Conservation (phyloP, 2,888 invertebrate species). For the Ecdyonurus torrentis region DNA sequence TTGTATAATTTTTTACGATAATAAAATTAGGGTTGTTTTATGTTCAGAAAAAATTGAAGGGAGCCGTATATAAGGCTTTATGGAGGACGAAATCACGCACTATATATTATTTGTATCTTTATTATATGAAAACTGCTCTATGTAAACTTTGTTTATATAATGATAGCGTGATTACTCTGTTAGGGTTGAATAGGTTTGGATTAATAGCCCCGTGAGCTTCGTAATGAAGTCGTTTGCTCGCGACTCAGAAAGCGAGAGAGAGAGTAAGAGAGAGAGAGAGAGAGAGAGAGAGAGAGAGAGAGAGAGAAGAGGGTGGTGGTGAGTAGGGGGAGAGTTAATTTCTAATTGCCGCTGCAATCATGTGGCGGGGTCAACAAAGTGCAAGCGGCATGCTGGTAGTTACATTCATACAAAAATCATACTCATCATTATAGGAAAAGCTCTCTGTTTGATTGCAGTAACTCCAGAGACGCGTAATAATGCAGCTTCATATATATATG, state of each 20-base stretch:
- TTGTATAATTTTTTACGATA: too few species aligned
- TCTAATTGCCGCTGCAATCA: not conserved
- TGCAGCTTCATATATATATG: too few species aligned
- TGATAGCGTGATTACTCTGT: not conserved
- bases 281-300: too few species aligned
- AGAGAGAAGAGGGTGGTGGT: too few species aligned
- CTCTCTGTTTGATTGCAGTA: not conserved
- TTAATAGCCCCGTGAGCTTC: not conserved
- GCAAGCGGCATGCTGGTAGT: not conserved
- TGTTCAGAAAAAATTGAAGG: too few species aligned
- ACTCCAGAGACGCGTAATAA: not conserved
- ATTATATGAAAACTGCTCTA: too few species aligned
- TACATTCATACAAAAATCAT: not conserved
- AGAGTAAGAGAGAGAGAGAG: too few species aligned
- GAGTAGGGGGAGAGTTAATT: not conserved
- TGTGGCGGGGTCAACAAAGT: not conserved
- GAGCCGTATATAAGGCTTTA: too few species aligned
- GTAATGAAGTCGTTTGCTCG: constrained; percentile 2
- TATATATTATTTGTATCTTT: too few species aligned
- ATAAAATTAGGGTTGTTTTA: too few species aligned
- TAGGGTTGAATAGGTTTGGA: not conserved
- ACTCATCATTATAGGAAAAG: not conserved
- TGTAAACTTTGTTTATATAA: too few species aligned
- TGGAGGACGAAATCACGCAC: not conserved
- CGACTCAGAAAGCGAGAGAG: not conserved